Base-by-base conservation (phyloP, 35 echinoderm and acorn worm genomes). In the Apostichopus japonicus region DNA sequence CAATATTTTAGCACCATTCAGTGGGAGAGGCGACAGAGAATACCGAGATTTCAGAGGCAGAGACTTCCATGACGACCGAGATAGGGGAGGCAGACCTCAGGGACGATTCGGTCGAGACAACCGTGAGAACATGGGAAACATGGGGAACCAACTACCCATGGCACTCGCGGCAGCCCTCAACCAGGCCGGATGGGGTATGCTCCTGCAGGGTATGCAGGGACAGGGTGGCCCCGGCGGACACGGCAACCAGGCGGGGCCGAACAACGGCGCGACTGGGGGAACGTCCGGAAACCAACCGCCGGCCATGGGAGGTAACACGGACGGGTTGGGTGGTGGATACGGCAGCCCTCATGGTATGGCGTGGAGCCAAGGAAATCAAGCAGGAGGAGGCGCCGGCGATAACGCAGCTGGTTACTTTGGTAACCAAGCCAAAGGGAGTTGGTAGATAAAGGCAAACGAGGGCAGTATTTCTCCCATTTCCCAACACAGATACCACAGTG, bases 161-260 rank as follows among this genome's bases (percentile, higher is more conserved):
- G 88, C 88, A 52, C 33, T 90, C 10, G 88, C 88, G 5, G 88
- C 88, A 33, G 88, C 88, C 24, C 88, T 90, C 15, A 90, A 78
- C 53, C 88, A 90, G 21, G 88, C 88, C 5, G 88, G 88, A 44
- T 90, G 88, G 88, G 73, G 88, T 9, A 90, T 90, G 88, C 70
- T 90, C 11, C 70, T 75, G 6, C 23, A 73, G 11, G 17, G n/a
- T 14, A 51, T 44, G 19, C 24, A 23, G 51, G 23, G 51, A 6
- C 58, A 61, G 19, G 57, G 67, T 6, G 21, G 65, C 6, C 57
- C 57, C 6, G 17, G 6, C 4, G 86, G 86, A 21, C 53, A 57
- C 15, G 24, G 24, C 55, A 88, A 22, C 21, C 86, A 88, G 52
- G 70, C 53, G 11, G 88, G 88, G 5, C 24, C 19, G 52, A 27